Evolutionary conservation across 30 jellyfish, hydroid and myxozoan species (phyloP).

Genomic region (Turritopsis rubra): DNA sequence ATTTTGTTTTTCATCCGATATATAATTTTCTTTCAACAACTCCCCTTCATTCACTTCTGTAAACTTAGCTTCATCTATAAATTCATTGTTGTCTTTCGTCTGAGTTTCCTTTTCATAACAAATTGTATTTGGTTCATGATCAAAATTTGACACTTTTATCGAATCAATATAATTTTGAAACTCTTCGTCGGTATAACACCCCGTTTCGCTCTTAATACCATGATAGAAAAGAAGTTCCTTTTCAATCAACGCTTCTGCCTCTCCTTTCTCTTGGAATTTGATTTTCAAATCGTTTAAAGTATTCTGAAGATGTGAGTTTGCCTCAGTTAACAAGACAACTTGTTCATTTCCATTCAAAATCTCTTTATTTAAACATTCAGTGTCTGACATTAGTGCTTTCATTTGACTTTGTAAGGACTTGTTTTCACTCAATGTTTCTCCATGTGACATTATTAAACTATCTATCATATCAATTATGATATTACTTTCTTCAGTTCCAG

Average conservation of each 20-base stretch:
- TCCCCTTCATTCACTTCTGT: not conserved
- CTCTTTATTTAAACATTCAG: not conserved
- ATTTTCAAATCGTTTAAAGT: not conserved
- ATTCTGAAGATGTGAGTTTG: not conserved
- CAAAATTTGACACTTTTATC: not conserved
- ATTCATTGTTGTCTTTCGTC: no score
- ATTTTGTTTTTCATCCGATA: no score
- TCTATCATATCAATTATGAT: not conserved
- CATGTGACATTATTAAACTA: not conserved
- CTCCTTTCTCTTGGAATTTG: not conserved
- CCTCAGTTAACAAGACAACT: not conserved
- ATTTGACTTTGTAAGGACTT: not conserved
- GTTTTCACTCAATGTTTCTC: constrained; percentile 11
- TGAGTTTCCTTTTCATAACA: not conserved
- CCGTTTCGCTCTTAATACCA: not conserved
- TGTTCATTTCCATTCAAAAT: constrained; percentile 19
- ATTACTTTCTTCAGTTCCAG: not conserved
- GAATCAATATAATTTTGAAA: not conserved
- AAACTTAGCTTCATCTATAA: no score
- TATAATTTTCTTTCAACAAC: no score
- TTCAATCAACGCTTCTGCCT: not conserved
- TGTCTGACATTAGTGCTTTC: not conserved
- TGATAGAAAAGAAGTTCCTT: not conserved
- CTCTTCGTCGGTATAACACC: not conserved
- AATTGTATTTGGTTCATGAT: not conserved